Conservation (phyloP, 1,140 invertebrate genomes). For the Campodea augens region DNA sequence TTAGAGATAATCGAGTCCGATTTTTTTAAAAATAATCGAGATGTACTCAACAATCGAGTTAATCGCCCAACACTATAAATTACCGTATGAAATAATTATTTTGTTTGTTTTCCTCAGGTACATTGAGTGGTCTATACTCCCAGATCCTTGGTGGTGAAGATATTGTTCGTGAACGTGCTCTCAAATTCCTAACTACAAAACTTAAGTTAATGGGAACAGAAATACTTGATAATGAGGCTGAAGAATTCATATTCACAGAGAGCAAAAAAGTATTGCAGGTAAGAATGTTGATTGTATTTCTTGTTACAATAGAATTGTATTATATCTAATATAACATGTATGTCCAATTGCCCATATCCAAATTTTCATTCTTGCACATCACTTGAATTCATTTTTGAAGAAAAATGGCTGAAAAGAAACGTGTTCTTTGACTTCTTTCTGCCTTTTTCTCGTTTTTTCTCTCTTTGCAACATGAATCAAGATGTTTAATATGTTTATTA, state of each 20-base stretch:
- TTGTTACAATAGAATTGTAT: constrained; percentile 1
- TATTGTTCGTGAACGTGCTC: constrained; percentile 57
- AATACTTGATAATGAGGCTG: constrained; percentile 62
- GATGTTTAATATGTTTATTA: too few relatives aligned
- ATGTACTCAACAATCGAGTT: too few relatives aligned
- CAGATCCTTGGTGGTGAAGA: constrained; percentile 64
- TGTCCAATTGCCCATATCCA: neutral
- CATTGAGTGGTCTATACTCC: constrained; percentile 64
- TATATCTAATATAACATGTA: neutral
- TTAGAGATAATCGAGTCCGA: too few relatives aligned
- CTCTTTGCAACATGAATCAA: too few relatives aligned
- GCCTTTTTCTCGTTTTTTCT: too few relatives aligned
- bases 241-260: constrained; percentile 65
- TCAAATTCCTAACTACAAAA: constrained; percentile 72
- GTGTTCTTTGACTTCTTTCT: too few relatives aligned
- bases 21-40: too few relatives aligned
- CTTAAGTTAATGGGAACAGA: constrained; percentile 57
- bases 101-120: too few relatives aligned
- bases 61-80: too few relatives aligned
- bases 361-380: neutral
- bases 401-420: too few relatives aligned
- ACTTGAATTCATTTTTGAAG: too few relatives aligned
- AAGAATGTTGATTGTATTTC: constrained; percentile 10
- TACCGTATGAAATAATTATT: too few relatives aligned
- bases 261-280: constrained; percentile 71